phyloP scores from a whole-genome alignment of 1,140 invertebrate genomes.

The Drosophila tsacasi region DNA sequence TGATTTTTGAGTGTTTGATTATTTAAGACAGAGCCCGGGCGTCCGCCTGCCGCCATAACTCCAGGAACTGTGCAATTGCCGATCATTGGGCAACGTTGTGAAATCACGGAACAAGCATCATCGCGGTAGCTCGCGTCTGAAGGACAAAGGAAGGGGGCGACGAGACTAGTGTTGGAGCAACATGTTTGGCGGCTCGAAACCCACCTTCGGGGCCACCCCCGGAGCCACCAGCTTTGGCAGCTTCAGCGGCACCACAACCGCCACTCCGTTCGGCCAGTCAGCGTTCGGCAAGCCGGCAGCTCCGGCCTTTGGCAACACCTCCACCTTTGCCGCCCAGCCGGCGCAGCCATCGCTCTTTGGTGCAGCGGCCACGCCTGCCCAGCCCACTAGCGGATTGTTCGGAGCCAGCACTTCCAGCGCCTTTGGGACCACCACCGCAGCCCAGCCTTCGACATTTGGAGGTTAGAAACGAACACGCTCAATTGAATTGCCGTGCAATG shows the following conservation, averaged over 20 bases:
- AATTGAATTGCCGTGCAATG: not conserved
- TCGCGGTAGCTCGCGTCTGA: not conserved
- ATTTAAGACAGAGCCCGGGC: constrained; percentile 5
- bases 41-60: constrained; percentile 1
- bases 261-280: constrained; percentile 75
- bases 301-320: constrained; percentile 75
- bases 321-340: constrained; percentile 79
- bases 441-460: constrained; percentile 85
- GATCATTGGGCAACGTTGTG: constrained; percentile 25
- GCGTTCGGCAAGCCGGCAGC: constrained; percentile 84
- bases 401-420: constrained; percentile 81
- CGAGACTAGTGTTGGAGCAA: constrained; percentile 18
- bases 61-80: not conserved
- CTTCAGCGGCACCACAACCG: constrained; percentile 65
- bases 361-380: constrained; percentile 78
- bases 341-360: constrained; percentile 85
- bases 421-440: constrained; percentile 86
- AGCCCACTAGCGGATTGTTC: constrained; percentile 85
- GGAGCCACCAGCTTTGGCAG: constrained; percentile 68
- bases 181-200: constrained; percentile 84
- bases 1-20: constrained; percentile 27
- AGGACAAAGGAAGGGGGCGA: constrained; percentile 23
- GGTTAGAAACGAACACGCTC: constrained; percentile 66
- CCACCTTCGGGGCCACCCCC: constrained; percentile 75
- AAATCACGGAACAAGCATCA: constrained; percentile 16